A percentile compares a stretch with the other conserved stretches of the same genome.
These are phyloP conservation scores for Canis aureus DNA, from an alignment of 2,113 vertebrate species.

Conservation along the genomic window DNA sequence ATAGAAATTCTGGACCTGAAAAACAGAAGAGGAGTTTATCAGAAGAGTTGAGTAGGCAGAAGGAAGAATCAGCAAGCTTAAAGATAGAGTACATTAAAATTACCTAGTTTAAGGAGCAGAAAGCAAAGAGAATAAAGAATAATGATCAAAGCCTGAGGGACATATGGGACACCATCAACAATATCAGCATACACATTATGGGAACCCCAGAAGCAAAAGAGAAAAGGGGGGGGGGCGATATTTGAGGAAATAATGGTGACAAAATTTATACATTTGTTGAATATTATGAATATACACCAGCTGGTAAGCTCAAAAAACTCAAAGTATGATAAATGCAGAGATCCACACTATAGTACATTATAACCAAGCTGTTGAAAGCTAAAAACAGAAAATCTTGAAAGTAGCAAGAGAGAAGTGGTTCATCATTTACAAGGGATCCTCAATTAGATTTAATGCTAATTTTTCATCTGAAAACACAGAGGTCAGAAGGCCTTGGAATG, in stretches of 20 bases:
- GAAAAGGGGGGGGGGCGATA: neutral
- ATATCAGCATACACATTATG: neutral
- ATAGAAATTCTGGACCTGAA: neutral
- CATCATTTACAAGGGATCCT: neutral
- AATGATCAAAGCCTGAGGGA: neutral
- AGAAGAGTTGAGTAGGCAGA: neutral
- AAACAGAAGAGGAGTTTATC: neutral
- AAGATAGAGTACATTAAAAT: neutral
- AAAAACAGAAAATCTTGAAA: neutral
- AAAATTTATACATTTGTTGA: neutral
- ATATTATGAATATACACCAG: neutral
- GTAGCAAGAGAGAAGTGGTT: neutral
- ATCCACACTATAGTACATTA: neutral
- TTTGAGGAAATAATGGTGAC: neutral
- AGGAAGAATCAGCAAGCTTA: neutral
- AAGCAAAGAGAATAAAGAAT: neutral
- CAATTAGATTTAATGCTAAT: neutral
- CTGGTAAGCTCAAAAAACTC: neutral
- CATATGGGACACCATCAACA: neutral
- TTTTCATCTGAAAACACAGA: neutral
- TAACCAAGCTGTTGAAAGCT: neutral
- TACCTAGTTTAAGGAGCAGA: neutral
- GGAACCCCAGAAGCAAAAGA: neutral
- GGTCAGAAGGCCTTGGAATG: neutral
- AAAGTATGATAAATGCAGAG: neutral